Evolutionary conservation across 2,797 vertebrate genomes (phyloP).

Genomic region (Apogon talboti): DNA sequence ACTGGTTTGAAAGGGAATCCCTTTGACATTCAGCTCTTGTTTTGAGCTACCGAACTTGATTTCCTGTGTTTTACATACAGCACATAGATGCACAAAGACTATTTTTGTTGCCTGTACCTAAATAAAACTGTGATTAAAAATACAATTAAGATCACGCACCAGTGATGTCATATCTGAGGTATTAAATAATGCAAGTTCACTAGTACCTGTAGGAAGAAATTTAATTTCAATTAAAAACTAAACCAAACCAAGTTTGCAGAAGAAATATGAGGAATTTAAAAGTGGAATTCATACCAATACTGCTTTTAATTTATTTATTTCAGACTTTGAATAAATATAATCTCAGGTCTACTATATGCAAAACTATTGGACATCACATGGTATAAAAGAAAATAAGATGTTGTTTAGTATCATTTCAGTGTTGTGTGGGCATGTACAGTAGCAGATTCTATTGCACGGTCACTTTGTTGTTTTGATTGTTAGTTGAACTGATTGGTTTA

Average conservation of each 20-base stretch:
- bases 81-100: slow-evolving; percentile 35
- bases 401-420: slow-evolving; percentile 59
- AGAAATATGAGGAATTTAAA: slow-evolving; percentile 25
- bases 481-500: slow-evolving; percentile 77
- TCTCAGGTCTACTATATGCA: slow-evolving; percentile 81
- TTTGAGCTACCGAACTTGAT: slow-evolving; percentile 56
- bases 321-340: slow-evolving; percentile 74
- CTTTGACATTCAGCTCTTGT: slow-evolving; percentile 54
- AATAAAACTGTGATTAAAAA: slow-evolving; percentile 66
- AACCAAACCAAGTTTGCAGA: slow-evolving; percentile 16
- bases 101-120: slow-evolving; percentile 50
- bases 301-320: slow-evolving; percentile 61
- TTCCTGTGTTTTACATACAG: slow-evolving; percentile 50
- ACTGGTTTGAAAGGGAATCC: slow-evolving; percentile 35
- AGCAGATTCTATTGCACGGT: slow-evolving; percentile 84
- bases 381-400: slow-evolving; percentile 51
- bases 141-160: slow-evolving; percentile 10
- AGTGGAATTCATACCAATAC: slow-evolving; percentile 29
- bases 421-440: slow-evolving; percentile 79
- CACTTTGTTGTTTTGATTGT: slow-evolving; percentile 82
- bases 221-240: slow-evolving; percentile 31
- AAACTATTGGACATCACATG: slow-evolving; percentile 63
- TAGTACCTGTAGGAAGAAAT: slow-evolving; percentile 59
- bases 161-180: slow-evolving; percentile 67
- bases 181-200: slow-evolving; percentile 54